phyloP scores from a whole-genome alignment of 1,140 invertebrate genomes.

The Drosophila mauritiana region DNA sequence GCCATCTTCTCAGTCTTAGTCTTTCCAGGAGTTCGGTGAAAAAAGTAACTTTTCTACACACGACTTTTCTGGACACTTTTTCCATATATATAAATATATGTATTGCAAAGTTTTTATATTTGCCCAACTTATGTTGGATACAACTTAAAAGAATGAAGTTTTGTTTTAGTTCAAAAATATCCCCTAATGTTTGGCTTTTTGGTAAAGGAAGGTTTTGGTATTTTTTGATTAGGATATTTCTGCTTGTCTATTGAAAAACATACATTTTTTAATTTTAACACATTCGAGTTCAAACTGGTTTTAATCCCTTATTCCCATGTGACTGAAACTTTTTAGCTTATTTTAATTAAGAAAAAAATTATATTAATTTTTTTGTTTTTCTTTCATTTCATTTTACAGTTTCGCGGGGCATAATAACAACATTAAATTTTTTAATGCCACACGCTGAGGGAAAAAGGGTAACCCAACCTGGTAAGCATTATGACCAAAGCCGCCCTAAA shows the following conservation, averaged over 20 bases:
- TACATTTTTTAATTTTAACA: background rate
- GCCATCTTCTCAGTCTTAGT: slow-evolving; percentile 41
- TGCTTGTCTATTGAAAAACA: too few relatives aligned
- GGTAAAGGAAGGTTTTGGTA: slow-evolving; percentile 16
- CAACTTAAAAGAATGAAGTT: slow-evolving; percentile 42
- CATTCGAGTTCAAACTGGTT: too few relatives aligned
- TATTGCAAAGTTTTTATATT: slow-evolving; percentile 70
- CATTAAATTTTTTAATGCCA: slow-evolving; percentile 67
- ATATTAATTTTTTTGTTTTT: slow-evolving; percentile 7
- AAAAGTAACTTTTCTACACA: slow-evolving; percentile 46
- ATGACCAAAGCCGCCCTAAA: slow-evolving; percentile 47
- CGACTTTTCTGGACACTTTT: slow-evolving; percentile 56
- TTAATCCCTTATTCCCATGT: too few relatives aligned
- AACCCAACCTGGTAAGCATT: slow-evolving; percentile 51
- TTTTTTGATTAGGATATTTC: background rate
- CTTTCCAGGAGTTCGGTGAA: slow-evolving; percentile 7
- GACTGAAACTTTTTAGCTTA: background rate
- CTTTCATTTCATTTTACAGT: slow-evolving; percentile 17
- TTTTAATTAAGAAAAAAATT: slow-evolving; percentile 13
- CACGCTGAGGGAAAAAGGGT: slow-evolving; percentile 31
- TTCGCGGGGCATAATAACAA: slow-evolving; percentile 46
- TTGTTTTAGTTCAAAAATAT: slow-evolving; percentile 37
- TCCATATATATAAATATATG: slow-evolving; percentile 35
- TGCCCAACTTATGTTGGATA: slow-evolving; percentile 49
- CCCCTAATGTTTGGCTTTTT: slow-evolving; percentile 47